phyloP scores from a whole-genome alignment of 2,888 invertebrate species.

The Eupeodes luniger region DNA sequence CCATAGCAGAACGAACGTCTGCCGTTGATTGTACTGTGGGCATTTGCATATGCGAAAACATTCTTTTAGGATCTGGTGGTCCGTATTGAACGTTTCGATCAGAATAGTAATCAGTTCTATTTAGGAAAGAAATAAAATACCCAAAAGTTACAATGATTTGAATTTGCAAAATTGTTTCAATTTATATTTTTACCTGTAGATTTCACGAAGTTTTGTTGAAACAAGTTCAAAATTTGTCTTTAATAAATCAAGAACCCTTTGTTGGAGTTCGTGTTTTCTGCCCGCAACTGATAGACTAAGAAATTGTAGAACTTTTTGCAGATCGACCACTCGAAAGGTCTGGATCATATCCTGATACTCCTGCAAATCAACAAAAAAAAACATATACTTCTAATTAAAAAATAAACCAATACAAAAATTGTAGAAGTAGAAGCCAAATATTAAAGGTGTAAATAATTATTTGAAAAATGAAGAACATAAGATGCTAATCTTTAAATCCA shows the following conservation, averaged over 20 bases:
- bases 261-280: constrained; percentile 91
- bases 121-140: not conserved
- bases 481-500: too few species aligned
- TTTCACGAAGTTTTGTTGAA: constrained; percentile 86
- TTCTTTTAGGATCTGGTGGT: constrained; percentile 81
- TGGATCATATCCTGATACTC: constrained; percentile 84
- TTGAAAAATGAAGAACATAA: too few species aligned
- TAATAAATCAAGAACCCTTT: constrained; percentile 89
- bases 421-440: too few species aligned
- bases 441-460: too few species aligned
- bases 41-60: constrained; percentile 83
- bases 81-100: constrained; percentile 77
- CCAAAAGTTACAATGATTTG: not conserved
- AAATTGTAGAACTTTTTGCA: constrained; percentile 92
- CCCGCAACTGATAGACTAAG: constrained; percentile 92
- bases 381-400: not conserved
- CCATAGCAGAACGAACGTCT: constrained; percentile 78
- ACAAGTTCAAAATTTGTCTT: constrained; percentile 87
- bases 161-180: not conserved
- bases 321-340: constrained; percentile 91
- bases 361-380: constrained; percentile 76
- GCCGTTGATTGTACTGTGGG: constrained; percentile 80
- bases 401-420: not conserved
- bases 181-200: constrained; percentile 80
- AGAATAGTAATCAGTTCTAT: constrained; percentile 77